Evolutionary conservation across 2,113 vertebrate species (phyloP).

Genomic region (Grammomys surdaster): DNA sequence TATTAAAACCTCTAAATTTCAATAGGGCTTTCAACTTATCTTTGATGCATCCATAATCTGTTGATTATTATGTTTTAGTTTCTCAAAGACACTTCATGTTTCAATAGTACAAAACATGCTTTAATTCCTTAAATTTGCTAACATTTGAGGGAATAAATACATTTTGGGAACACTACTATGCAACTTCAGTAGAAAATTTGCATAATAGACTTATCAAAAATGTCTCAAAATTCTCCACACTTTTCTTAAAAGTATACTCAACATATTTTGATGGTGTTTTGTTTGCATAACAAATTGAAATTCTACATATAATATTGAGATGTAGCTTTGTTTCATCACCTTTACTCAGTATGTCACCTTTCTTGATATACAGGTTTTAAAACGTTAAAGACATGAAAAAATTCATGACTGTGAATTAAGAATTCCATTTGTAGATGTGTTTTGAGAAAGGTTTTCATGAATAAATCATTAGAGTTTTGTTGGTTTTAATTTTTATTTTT

Average conservation of each 20-base stretch:
- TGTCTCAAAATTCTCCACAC: neutral
- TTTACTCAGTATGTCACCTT: neutral
- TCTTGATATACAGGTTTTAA: neutral
- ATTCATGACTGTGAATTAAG: neutral
- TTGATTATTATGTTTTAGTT: neutral
- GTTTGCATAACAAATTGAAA: neutral
- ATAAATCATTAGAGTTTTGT: neutral
- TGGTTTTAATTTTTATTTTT: neutral
- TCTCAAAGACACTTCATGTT: neutral
- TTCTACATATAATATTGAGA: neutral
- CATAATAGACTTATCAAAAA: neutral
- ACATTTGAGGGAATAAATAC: neutral
- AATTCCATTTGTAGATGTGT: neutral
- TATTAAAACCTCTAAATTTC: neutral
- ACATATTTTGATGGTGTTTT: neutral
- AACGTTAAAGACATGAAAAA: neutral
- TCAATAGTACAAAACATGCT: neutral
- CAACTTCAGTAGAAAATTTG: neutral
- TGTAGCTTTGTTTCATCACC: neutral
- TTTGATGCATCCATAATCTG: neutral
- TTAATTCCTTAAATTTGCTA: neutral
- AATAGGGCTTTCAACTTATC: neutral
- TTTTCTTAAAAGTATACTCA: neutral
- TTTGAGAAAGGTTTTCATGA: neutral
- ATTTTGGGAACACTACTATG: neutral